phyloP scores from a whole-genome alignment of 2,888 invertebrate genomes.

The Melitaea athalia region DNA sequence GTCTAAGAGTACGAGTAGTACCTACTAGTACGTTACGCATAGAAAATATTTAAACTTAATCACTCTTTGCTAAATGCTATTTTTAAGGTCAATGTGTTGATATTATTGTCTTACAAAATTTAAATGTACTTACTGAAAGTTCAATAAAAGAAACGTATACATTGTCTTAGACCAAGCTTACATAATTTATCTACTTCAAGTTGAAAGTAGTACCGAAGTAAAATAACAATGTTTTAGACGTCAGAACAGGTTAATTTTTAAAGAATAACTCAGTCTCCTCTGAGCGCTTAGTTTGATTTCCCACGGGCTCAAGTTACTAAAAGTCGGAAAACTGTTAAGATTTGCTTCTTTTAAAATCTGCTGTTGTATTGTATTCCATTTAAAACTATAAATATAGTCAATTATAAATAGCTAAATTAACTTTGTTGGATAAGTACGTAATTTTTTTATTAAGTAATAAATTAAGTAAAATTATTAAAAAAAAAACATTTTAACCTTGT shows the following conservation, averaged over 20 bases:
- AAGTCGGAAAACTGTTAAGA: constrained; percentile 40
- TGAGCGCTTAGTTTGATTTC: constrained; percentile 53
- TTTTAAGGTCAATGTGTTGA: too few species aligned
- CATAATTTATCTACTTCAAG: constrained; percentile 14
- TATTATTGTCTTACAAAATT: too few species aligned
- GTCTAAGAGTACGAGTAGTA: too few species aligned
- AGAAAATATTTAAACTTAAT: too few species aligned
- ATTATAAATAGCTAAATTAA: neutral
- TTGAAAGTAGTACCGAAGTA: constrained; percentile 16
- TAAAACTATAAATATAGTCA: neutral
- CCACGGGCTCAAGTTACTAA: constrained; percentile 50
- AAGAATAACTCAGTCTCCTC: constrained; percentile 46
- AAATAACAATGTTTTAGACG: constrained; percentile 27
- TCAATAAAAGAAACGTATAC: neutral
- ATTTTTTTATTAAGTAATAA: neutral
- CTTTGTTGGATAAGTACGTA: too few species aligned
- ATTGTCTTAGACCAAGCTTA: neutral
- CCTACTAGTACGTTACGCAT: too few species aligned
- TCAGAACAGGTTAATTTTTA: constrained; percentile 49
- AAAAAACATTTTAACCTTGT: neutral
- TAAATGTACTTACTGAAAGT: too few species aligned
- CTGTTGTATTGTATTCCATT: constrained; percentile 8
- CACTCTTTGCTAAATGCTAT: too few species aligned
- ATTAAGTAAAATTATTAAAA: neutral
- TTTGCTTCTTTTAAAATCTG: constrained; percentile 7